Percentiles rank a stretch among this genome's conserved stretches.
Conservation (phyloP, 2,113 vertebrate genomes). For the Lophura nycthemera region DNA sequence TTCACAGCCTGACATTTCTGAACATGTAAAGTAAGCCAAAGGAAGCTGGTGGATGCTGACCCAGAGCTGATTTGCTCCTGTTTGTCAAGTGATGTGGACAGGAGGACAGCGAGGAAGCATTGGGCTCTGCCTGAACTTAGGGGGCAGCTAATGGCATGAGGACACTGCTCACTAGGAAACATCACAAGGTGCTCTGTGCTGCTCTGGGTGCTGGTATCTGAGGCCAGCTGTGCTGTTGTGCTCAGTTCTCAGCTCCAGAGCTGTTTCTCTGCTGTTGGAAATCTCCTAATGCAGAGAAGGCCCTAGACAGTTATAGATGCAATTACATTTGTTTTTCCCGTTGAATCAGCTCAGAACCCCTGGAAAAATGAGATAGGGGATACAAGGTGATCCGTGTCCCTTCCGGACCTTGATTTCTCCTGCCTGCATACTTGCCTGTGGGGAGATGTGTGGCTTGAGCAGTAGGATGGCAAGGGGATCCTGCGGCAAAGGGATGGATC, state of each 20-base stretch:
- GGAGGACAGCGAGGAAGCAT: neutral
- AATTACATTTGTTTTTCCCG: neutral
- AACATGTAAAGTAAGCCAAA: neutral
- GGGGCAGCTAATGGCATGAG: neutral
- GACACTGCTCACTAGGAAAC: neutral
- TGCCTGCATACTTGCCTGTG: accelerated
- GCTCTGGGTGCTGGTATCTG: neutral
- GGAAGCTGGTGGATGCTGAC: slow-evolving; percentile 33
- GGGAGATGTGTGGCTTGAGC: neutral
- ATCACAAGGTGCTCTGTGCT: neutral
- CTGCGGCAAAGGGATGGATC: neutral
- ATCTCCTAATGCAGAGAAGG: neutral
- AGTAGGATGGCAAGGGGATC: neutral
- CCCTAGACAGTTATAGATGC: neutral
- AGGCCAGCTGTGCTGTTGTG: neutral
- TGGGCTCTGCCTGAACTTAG: neutral
- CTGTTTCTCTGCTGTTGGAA: neutral
- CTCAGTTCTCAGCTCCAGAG: neutral
- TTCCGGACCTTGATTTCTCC: neutral
- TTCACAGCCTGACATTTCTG: neutral
- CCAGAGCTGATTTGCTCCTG: neutral
- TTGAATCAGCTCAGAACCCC: neutral
- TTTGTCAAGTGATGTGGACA: neutral
- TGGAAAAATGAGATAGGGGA: neutral
- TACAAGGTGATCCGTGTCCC: neutral